A percentile compares a stretch with the other conserved stretches of the same genome.
These are phyloP conservation scores for Babylonia areolata DNA, from an alignment of 1,140 invertebrate species.

Conservation along the genomic window DNA sequence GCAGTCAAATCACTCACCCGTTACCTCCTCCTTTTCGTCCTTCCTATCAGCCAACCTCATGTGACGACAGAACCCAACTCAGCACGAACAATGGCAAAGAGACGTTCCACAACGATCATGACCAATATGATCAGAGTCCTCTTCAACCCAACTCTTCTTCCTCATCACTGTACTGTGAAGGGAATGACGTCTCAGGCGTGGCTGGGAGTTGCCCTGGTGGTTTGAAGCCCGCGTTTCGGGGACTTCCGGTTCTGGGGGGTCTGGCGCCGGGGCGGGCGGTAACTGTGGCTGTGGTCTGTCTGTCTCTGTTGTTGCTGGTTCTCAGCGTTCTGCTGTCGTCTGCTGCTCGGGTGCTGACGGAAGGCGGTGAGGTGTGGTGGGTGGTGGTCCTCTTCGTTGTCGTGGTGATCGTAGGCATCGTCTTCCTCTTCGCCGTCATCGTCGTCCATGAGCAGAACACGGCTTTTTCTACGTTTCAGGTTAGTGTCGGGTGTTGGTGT, in stretches of 20 bases:
- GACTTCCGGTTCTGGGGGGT: constrained; percentile 61
- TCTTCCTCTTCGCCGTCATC: constrained; percentile 83
- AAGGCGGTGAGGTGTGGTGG: constrained; percentile 66
- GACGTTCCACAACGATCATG: constrained; percentile 70
- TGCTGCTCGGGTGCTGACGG: constrained; percentile 58
- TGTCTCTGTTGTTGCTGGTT: constrained; percentile 81
- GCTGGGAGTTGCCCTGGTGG: not conserved
- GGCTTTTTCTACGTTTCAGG: constrained; percentile 86
- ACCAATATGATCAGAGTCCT: constrained; percentile 62
- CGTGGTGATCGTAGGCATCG: constrained; percentile 68
- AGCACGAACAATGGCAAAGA: not conserved
- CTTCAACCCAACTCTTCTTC: constrained; percentile 36
- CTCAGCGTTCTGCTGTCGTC: constrained; percentile 78
- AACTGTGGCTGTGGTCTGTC: constrained; percentile 82
- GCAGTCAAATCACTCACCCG: too few species aligned
- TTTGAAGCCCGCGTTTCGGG: constrained; percentile 50
- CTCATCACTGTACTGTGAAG: not conserved
- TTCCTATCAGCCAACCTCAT: too few species aligned
- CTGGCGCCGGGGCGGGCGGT: constrained; percentile 84
- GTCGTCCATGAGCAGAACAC: constrained; percentile 89
- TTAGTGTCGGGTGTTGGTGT: constrained; percentile 39
- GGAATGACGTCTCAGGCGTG: not conserved
- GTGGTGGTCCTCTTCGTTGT: constrained; percentile 72
- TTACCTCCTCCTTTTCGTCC: too few species aligned
- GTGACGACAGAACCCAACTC: not conserved